A percentile compares a stretch with the other conserved stretches of the same genome.
These are phyloP conservation scores for Disparrhopalites patrizii DNA, from an alignment of 2,888 invertebrate genomes.

Conservation along the genomic window DNA sequence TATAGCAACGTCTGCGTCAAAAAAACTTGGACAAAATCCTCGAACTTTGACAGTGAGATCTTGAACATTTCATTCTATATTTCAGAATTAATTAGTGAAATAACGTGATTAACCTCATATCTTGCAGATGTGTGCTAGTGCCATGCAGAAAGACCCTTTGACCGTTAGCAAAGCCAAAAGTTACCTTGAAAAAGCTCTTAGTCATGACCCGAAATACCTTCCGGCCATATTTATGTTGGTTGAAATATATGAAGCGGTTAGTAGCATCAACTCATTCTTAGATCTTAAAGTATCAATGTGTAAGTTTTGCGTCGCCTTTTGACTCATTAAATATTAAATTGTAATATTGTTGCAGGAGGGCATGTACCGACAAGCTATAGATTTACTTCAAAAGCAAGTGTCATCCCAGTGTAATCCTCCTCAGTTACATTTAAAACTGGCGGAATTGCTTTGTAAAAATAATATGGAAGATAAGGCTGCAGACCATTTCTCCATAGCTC, in stretches of 20 bases:
- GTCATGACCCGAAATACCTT: conserved; percentile 66
- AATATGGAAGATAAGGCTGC: conserved; percentile 66
- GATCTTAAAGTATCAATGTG: background rate
- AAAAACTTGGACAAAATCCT: conserved; percentile 67
- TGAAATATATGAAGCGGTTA: conserved; percentile 62
- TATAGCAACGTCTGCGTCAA: conserved; percentile 67
- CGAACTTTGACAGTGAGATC: conserved; percentile 66
- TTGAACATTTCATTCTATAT: conserved; percentile 1
- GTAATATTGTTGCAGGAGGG: conserved; percentile 55
- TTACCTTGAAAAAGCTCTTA: conserved; percentile 67
- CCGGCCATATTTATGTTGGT: conserved; percentile 70
- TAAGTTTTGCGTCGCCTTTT: background rate
- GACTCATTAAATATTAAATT: background rate
- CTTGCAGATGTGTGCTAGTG: conserved; percentile 67
- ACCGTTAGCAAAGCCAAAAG: conserved; percentile 62
- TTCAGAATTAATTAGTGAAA: background rate
- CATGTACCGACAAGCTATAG: conserved; percentile 64
- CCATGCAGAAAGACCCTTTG: conserved; percentile 65
- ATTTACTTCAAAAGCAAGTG: conserved; percentile 64
- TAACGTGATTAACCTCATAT: too few species aligned
- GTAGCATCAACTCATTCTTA: conserved; percentile 30
- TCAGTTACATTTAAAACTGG: conserved; percentile 63
- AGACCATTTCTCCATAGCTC: conserved; percentile 63
- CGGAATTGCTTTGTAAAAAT: conserved; percentile 60
- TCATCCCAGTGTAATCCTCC: conserved; percentile 57